phyloP scores from a whole-genome alignment of 2,113 vertebrate species.

The Micromys minutus region DNA sequence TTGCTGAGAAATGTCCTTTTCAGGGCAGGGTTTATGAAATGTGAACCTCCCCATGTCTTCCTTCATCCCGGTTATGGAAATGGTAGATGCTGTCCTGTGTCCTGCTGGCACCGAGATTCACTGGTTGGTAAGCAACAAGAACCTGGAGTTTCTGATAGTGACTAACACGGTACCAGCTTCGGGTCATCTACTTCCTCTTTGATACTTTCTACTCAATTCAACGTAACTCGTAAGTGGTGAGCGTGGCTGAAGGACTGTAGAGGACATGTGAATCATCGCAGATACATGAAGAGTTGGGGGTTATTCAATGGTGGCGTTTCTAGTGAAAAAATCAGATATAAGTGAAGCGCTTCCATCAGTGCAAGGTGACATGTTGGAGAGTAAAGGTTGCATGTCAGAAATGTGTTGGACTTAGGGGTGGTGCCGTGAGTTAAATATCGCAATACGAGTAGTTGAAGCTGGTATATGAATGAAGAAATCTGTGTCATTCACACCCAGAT shows the following conservation, averaged over 20 bases:
- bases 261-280: neutral
- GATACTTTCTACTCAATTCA: neutral
- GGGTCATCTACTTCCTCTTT: neutral
- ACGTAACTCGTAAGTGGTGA: neutral
- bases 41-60: neutral
- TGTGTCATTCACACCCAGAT: neutral
- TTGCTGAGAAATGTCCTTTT: neutral
- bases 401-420: neutral
- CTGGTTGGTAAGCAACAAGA: neutral
- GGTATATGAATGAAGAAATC: neutral
- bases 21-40: neutral
- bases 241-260: neutral
- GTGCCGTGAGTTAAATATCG: neutral
- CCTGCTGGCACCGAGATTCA: neutral
- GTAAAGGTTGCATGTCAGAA: neutral
- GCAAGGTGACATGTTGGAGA: neutral
- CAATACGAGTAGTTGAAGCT: neutral
- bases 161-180: neutral
- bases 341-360: neutral
- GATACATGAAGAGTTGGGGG: neutral
- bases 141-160: neutral
- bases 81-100: neutral
- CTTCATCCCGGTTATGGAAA: neutral
- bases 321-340: neutral
- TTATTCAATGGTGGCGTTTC: slow-evolving; percentile 35